These are phyloP conservation scores for Exephanes ischioxanthus DNA, from an alignment of 2,888 invertebrate genomes.

Conservation along the genomic window DNA sequence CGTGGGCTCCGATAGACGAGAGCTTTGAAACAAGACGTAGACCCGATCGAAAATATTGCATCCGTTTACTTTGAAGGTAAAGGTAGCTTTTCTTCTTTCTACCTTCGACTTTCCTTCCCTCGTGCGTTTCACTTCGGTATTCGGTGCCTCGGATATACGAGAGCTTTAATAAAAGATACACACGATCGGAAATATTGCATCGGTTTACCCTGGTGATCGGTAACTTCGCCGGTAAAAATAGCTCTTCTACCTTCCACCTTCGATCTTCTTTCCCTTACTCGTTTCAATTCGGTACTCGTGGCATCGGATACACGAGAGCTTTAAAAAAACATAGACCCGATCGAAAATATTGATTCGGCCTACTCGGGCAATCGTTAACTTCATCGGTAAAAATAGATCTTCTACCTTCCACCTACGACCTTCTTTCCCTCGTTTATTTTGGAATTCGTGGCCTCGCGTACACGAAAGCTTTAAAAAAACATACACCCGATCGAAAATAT, in stretches of 20 bases:
- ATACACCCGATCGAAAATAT: neutral
- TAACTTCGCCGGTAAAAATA: too few relatives aligned
- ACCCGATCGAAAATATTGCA: too few relatives aligned
- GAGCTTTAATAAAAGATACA: slow-evolving; percentile 3
- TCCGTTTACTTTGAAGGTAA: too few relatives aligned
- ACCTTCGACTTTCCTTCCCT: slow-evolving; percentile 57
- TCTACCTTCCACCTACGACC: slow-evolving; percentile 57
- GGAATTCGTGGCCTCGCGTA: too few relatives aligned
- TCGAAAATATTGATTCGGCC: neutral
- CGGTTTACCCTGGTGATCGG: too few relatives aligned
- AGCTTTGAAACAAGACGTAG: slow-evolving; percentile 2
- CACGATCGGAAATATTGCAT: neutral
- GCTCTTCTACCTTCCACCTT: slow-evolving; percentile 32
- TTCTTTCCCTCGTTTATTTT: slow-evolving; percentile 19
- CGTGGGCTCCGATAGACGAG: neutral
- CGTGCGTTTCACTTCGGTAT: neutral
- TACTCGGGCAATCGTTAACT: neutral
- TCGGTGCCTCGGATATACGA: neutral
- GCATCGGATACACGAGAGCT: slow-evolving; percentile 14
- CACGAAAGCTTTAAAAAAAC: slow-evolving; percentile 21
- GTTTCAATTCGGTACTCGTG: neutral
- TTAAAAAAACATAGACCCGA: neutral
- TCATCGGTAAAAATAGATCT: neutral
- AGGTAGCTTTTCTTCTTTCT: neutral
- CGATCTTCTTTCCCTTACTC: slow-evolving; percentile 23